These are phyloP conservation scores for Mustela nigripes DNA, from an alignment of 2,113 vertebrate species.

Conservation along the genomic window DNA sequence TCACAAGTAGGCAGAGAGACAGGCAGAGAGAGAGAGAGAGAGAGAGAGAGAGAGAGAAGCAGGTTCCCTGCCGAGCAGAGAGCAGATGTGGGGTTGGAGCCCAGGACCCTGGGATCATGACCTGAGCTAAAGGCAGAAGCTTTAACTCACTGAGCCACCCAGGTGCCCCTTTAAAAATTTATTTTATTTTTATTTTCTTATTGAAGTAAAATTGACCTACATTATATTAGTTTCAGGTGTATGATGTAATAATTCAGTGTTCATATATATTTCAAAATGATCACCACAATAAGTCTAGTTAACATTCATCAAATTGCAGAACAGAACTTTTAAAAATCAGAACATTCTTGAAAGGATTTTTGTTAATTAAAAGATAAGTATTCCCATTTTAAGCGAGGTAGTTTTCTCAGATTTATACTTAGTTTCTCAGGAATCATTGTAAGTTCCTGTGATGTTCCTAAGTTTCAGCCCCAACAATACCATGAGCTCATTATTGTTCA, in stretches of 20 bases:
- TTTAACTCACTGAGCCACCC: too few relatives aligned
- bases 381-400: background rate
- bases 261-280: background rate
- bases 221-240: background rate
- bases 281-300: background rate
- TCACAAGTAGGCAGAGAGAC: too few relatives aligned
- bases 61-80: too few relatives aligned
- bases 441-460: background rate
- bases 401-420: background rate
- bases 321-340: background rate
- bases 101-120: too few relatives aligned
- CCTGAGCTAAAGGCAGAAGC: too few relatives aligned
- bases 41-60: too few relatives aligned
- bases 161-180: background rate
- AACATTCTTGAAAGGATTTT: slow-evolving; percentile 35
- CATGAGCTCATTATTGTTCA: background rate
- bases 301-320: background rate
- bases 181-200: background rate
- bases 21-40: too few relatives aligned
- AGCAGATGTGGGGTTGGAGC: too few relatives aligned
- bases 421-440: background rate
- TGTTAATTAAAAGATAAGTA: background rate
- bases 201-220: background rate
- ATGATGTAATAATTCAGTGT: background rate
- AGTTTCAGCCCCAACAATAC: background rate